Evolutionary conservation across 2,888 invertebrate genomes (phyloP).

Genomic region (Eupithecia vulgata): DNA sequence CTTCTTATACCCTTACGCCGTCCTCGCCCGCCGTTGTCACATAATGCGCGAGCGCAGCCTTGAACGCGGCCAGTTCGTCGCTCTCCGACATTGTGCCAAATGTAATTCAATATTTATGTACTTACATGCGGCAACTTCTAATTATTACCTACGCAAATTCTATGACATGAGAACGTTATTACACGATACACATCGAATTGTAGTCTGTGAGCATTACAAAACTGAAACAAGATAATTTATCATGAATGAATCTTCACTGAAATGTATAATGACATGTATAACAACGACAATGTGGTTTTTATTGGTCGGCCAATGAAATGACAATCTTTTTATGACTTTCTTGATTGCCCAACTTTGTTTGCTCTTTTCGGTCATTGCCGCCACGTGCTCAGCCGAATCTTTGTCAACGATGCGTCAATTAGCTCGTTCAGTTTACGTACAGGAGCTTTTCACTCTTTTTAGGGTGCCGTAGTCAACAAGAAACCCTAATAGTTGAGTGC

Average conservation of each 20-base stretch:
- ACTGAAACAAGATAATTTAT: background rate
- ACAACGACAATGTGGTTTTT: background rate
- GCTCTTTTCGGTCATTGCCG: background rate
- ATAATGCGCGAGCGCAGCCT: conserved; percentile 59
- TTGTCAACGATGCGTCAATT: background rate
- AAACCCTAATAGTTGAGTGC: background rate
- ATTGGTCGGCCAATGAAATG: background rate
- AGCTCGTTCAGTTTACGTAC: background rate
- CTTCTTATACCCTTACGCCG: background rate
- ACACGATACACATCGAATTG: background rate
- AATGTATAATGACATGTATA: background rate
- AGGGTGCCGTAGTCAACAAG: background rate
- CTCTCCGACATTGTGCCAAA: conserved; percentile 61
- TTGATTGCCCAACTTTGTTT: background rate
- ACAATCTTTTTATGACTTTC: background rate
- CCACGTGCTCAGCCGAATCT: background rate
- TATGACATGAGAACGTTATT: background rate
- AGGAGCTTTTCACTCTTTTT: background rate
- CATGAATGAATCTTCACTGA: background rate
- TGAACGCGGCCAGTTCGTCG: conserved; percentile 62
- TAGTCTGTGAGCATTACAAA: background rate
- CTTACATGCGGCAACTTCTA: conserved; percentile 8
- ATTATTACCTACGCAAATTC: conserved; percentile 29
- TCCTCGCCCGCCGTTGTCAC: conserved; percentile 48
- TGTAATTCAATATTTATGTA: conserved; percentile 50